These are phyloP conservation scores for Myrmophylax atrothorax DNA, from an alignment of 2,113 vertebrate species.

Conservation along the genomic window DNA sequence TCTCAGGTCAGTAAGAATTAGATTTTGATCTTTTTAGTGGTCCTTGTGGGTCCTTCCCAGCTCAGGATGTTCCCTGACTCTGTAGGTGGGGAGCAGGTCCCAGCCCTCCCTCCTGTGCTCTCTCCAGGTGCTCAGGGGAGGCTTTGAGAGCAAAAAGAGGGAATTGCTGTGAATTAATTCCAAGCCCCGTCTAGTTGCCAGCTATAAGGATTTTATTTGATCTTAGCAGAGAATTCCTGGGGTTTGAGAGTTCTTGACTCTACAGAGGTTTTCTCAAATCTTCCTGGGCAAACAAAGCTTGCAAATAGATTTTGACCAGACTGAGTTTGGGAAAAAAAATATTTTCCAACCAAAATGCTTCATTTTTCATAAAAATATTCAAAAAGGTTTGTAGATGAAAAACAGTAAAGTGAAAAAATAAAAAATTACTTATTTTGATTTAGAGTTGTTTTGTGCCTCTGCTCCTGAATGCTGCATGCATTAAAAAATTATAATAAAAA, in stretches of 20 bases:
- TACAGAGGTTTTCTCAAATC: background rate
- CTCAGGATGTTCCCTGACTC: background rate
- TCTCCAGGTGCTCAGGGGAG: background rate
- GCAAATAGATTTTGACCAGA: background rate
- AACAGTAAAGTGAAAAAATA: background rate
- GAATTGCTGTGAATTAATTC: background rate
- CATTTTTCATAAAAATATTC: background rate
- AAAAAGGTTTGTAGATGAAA: background rate
- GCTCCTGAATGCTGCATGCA: background rate
- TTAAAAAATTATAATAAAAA: background rate
- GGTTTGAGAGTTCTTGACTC: background rate
- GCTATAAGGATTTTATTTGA: background rate
- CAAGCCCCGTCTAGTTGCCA: background rate
- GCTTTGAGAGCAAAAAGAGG: background rate
- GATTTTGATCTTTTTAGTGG: background rate
- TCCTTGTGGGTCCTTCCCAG: background rate
- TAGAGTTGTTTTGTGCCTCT: background rate
- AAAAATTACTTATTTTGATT: accelerated
- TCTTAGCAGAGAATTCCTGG: background rate
- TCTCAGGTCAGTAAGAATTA: background rate
- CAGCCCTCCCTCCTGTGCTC: background rate
- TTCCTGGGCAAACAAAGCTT: background rate
- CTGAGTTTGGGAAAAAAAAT: background rate
- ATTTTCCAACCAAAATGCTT: background rate
- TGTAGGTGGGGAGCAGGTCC: background rate